Base-by-base conservation (phyloP, 1,140 invertebrate species). In the Vanessa tameamea region DNA sequence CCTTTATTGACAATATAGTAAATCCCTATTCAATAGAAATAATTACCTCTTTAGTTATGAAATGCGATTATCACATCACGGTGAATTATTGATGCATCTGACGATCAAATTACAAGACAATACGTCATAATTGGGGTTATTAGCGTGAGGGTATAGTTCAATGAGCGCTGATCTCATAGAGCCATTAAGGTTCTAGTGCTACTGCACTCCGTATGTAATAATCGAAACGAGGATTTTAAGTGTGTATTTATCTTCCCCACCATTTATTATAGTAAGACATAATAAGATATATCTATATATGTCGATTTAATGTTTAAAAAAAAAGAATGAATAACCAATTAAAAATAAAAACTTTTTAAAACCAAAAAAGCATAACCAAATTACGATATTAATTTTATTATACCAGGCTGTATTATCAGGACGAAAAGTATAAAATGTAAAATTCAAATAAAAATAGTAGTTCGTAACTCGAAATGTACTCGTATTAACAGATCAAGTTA, bases 111-210 rank as follows among this genome's bases (percentile, higher is more conserved):
- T 47, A 57, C 37, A 23, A 48, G 55, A 75, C 73, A 75, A 75
- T 72, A 67, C 71, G 53, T 50, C 37, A 16, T 73, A 73, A 76
- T 73, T 77, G 51, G 50, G 53, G 69, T 72, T 69, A 69, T 78
- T 72, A 72, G 57, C 31, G 13, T 64, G 15, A 75, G 75, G 75
- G 79, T 77, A 79, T 64, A 55, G 78, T 78, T 82, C 74, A 80
- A 78, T 81, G 81, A 80, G 78, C 76, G 80, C 78, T 81, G 80
- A 82, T 82, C 82, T 86, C 82, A 81, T 63, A 69, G 47, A 55
- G 64, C 72, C 72, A 79, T 77, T 82, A 77, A 68, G 69, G 75
- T 72, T 16, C 66, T 79, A 70, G 31, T n/a, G 13, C 23, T 13
- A 59, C 23, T 31, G 23, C 13, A 7, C 57, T 61, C 15, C 53